phyloP scores from a whole-genome alignment of 2,888 invertebrate species.

The Lepas anatifera region DNA sequence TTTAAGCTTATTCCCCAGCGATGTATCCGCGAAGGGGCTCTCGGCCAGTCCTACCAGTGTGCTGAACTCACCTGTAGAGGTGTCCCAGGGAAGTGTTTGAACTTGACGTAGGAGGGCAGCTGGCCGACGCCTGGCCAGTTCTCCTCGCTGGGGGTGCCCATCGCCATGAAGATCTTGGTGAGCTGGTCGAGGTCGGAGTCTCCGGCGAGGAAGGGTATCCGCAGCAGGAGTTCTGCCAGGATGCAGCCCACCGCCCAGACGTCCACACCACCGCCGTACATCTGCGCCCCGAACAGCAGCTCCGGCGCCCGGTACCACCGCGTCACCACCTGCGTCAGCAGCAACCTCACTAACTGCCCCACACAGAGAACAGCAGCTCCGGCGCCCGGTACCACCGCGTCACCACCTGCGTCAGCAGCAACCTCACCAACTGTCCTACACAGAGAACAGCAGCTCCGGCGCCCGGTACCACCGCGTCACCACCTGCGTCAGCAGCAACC shows the following conservation, averaged over 20 bases:
- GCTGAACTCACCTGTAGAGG: conserved; percentile 49
- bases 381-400: too few relatives aligned
- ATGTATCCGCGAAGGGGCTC: too few relatives aligned
- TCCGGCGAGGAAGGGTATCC: conserved; percentile 88
- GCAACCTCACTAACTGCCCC: too few relatives aligned
- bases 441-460: too few relatives aligned
- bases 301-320: conserved; percentile 63
- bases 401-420: too few relatives aligned
- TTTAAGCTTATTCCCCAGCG: too few relatives aligned
- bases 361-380: too few relatives aligned
- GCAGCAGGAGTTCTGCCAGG: conserved; percentile 78
- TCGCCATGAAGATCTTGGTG: conserved; percentile 77
- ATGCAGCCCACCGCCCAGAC: conserved; percentile 99
- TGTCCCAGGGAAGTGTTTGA: conserved; percentile 71
- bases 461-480: too few relatives aligned
- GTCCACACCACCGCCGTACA: conserved; percentile 90
- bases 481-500: not conserved
- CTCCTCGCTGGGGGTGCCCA: conserved; percentile 86
- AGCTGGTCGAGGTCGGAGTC: conserved; percentile 96
- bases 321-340: not conserved
- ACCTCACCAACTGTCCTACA: too few relatives aligned
- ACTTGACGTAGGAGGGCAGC: conserved; percentile 82
- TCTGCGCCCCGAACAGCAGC: conserved; percentile 83
- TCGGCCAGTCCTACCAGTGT: too few relatives aligned
- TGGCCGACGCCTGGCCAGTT: conserved; percentile 60